Evolutionary conservation across 2,113 vertebrate genomes (phyloP), one percentile per base, ranked within the genome.

Genomic region (Rhynchopsitta pachyrhyncha): DNA sequence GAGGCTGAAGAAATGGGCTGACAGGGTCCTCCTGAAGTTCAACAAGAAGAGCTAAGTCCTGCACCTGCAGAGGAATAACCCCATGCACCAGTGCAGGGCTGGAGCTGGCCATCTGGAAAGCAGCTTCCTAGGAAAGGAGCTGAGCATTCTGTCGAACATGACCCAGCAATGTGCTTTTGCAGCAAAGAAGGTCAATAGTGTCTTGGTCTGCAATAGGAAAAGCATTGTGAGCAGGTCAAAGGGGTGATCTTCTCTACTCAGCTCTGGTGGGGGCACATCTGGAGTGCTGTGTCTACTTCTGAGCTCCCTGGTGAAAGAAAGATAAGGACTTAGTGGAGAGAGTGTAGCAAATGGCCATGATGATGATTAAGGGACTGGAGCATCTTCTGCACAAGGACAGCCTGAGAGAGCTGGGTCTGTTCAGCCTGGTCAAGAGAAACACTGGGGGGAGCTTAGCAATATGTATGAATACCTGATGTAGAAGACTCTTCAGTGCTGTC

Each of bases 391-490:
- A 77, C 7, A 8, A 78, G 18, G 13, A 87, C 22, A 84, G 37
- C 55, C 70, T 78, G 74, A 67, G 23, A 42, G 19, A 86, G 50
- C 27, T 57, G 33, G 23, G 31, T 82, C 55, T 20, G 11, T 73
- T 82, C 35, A 78, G 25, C 7, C 50, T 62, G 41, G 19, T 62
- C 46, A 71, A 60, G 25, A 66, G 69, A 77, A 66, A 25, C 24
- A 5, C 20, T 1, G 0, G 5, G 13, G 12, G 5, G 23, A 33
- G 24, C 17, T 41, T 70, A 23, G 12, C 42, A 76, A 4, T 35
- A 28, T 22, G 16, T 74, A 17, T 37, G 81, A 70, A 57, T 7
- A 68, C 25, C 14, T 68, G 28, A 57, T 31, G 68, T 76, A 25
- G 22, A 82, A 63, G 33, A 53, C 10, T n/a, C 27, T 70, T 53